Conservation (phyloP, 1,140 invertebrate species). For the Theocolax elegans region DNA sequence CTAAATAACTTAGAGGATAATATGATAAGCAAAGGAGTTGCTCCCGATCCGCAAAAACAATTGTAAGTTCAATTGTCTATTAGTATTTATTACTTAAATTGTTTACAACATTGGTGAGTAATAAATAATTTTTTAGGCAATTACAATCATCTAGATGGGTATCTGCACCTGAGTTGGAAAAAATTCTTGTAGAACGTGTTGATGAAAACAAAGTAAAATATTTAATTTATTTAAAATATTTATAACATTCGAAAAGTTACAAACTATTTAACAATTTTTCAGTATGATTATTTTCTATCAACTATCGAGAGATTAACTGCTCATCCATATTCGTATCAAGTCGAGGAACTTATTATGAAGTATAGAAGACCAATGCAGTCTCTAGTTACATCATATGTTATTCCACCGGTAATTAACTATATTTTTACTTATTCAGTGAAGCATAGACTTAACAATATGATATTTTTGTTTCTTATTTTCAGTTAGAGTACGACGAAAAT, state of each 20-base stretch:
- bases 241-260: background rate
- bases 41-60: constrained; percentile 69
- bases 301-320: constrained; percentile 77
- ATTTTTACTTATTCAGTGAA: constrained; percentile 28
- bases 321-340: constrained; percentile 77
- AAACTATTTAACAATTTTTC: constrained; percentile 44
- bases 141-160: too few relatives aligned
- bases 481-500: constrained; percentile 26
- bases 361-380: constrained; percentile 72
- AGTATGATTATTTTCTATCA: constrained; percentile 80
- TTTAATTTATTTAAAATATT: constrained; percentile 6
- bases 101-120: too few relatives aligned
- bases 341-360: constrained; percentile 78
- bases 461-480: constrained; percentile 27
- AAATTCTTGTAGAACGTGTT: constrained; percentile 77
- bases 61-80: too few relatives aligned
- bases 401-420: constrained; percentile 61
- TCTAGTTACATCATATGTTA: constrained; percentile 62
- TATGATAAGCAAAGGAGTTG: constrained; percentile 72
- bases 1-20: constrained; percentile 78
- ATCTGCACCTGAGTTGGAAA: too few relatives aligned
- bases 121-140: constrained; percentile 63
- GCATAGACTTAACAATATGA: background rate
- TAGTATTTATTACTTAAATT: too few relatives aligned
- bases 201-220: constrained; percentile 72